Evolutionary conservation across 2,888 invertebrate species (phyloP).

Genomic region (Napeogenes sylphis): DNA sequence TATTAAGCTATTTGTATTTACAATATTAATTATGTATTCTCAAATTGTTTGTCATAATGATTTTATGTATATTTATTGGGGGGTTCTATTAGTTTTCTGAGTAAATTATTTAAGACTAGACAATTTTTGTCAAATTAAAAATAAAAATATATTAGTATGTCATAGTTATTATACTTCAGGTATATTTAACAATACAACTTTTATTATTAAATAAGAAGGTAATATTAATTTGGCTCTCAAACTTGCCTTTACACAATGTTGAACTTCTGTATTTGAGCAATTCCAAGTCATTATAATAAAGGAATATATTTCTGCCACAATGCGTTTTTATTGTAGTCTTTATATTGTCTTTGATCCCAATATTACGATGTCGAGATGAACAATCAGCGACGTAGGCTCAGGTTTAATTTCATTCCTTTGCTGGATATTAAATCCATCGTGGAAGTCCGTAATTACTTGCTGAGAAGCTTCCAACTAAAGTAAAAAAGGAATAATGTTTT

Average conservation of each 20-base stretch:
- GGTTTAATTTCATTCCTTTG: slow-evolving; percentile 7
- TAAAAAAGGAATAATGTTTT: background rate
- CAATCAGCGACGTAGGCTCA: slow-evolving; percentile 5
- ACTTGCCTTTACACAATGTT: background rate
- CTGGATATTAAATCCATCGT: slow-evolving; percentile 3
- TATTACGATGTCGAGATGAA: slow-evolving; percentile 14
- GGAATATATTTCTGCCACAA: slow-evolving; percentile 20
- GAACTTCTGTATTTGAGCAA: background rate
- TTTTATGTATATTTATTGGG: background rate
- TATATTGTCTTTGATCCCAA: slow-evolving; percentile 25
- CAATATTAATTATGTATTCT: slow-evolving; percentile 4
- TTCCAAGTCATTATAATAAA: slow-evolving; percentile 18
- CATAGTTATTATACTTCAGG: no score
- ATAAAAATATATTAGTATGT: no score
- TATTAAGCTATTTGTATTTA: background rate
- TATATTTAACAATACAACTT: no score
- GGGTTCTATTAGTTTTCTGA: no score
- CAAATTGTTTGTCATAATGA: background rate
- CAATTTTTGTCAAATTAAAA: no score
- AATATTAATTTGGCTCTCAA: background rate
- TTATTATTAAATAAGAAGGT: background rate
- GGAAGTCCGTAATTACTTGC: background rate
- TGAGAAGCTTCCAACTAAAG: background rate
- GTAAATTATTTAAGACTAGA: no score
- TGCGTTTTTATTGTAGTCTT: slow-evolving; percentile 23